Base-by-base conservation (phyloP, 2,888 invertebrate genomes). In the Leptopilina drosophilae region DNA sequence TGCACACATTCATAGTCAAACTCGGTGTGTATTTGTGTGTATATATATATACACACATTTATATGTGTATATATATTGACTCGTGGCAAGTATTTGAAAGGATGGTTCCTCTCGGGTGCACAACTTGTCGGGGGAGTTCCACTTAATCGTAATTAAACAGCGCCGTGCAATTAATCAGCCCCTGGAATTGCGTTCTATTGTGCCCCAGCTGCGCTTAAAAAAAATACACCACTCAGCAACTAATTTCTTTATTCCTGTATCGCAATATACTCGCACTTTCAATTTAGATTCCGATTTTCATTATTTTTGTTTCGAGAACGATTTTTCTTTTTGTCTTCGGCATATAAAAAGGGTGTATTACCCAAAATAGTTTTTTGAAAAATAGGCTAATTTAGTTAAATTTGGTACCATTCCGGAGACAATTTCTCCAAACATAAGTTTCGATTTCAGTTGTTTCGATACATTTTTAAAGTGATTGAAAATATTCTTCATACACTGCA, bases 71-170 rank as follows among this genome's bases (percentile, higher is more conserved):
- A 49, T 49, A 56, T 33, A 40, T 56, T 53, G 53, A 26, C 56
- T 56, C 53, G 53, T 33, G 42, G 53, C 73, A 73, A 56, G 73
- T 73, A 53, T n/a, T 73, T 73, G 56, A 73, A 73, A 73, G 73
- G 73, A 73, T 73, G 56, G 73, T 73, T 73, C 56, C 33, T 73
- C 56, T 73, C 33, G 53, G 73, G 26, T 73, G 76, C 59, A 20
- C 20, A 76, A 76, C 53, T 59, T 59, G 77, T 15, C 59, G 62
- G 78, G 69, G 12, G 77, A 80, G 76, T 80, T 83, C 81, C 83
- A 83, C 83, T 83, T 85, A 81, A 85, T 83, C 81, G 81, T 83
- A 85, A 85, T 85, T 83, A 83, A 85, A 85, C 83, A 79, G 80
- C 82, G 80, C 76, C 80, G 73, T 77, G 82, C 80, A 81, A 84